Base-by-base conservation (phyloP, 1,140 invertebrate species). In the Hormaphis cornu region DNA sequence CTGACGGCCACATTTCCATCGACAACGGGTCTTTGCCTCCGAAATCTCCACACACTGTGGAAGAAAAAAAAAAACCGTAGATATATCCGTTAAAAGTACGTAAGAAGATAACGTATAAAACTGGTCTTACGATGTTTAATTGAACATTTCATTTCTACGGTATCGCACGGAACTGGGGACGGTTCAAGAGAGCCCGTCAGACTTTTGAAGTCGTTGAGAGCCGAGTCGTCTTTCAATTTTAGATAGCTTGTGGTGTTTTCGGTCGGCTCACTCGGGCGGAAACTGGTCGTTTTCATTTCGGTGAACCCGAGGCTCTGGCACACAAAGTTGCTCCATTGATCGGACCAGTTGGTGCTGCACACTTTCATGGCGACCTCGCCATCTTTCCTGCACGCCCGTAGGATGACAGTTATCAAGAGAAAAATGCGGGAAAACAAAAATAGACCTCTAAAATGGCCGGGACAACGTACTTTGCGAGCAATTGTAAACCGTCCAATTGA, bases 251-350 rank as follows among this genome's bases (percentile, higher is more conserved):
- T 69, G n/a, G 16, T 4, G 30, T 18, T 53, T 18, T 71, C 53
- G 14, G 33, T 52, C 8, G 24, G 12, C 42, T 71, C 69, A 14
- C 12, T 50, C 3, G 42, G 1, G 42, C 50, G 54, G n/a, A 44
- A 40, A 37, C 69, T 69, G 12, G 69, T 71, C 22, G 74, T 74
- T 44, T 78, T 77, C 2, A 82, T 75, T 14, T 77, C 78, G 10
- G 77, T 75, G 70, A 80, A 84, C 26, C 84, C 84, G 71, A 85
- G 73, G 40, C 76, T 75, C 72, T 78, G 78, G 72, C 84, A 86
- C 10, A 82, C 80, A 30, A 78, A 73, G 71, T 84, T 78, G 44
- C 83, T 83, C 72, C 81, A 80, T 16, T 80, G 78, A 18, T 78
- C 75, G 46, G 79, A 79, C 84, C 84, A 85, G 24, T 77, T 76